Conservation (phyloP, 2,888 invertebrate species). For the Agrotis segetum region DNA sequence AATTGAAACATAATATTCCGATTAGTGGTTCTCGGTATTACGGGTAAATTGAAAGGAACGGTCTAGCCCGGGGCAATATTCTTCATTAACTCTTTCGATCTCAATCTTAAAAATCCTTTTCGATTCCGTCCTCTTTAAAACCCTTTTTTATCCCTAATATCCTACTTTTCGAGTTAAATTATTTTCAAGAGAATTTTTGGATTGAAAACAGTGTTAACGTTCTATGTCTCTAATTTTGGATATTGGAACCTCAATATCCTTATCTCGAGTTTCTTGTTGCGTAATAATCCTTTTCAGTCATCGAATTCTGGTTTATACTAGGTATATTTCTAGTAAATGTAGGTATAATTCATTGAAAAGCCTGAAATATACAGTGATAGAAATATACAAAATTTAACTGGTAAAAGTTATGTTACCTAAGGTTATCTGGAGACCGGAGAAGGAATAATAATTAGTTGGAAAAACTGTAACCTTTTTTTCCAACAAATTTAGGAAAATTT, state of each 20-base stretch:
- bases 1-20: slow-evolving; percentile 86
- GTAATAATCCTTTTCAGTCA: background rate
- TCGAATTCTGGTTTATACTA: background rate
- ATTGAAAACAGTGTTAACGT: slow-evolving; percentile 1
- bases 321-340: too few relatives aligned
- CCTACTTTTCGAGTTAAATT: slow-evolving; percentile 13
- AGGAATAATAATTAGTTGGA: too few relatives aligned
- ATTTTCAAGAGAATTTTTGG: slow-evolving; percentile 18
- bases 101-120: slow-evolving; percentile 75
- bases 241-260: background rate
- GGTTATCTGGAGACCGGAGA: background rate
- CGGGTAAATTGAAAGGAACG: slow-evolving; percentile 80
- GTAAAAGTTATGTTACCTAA: background rate
- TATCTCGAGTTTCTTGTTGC: slow-evolving; percentile 5
- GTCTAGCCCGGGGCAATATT: slow-evolving; percentile 78
- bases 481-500: background rate
- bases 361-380: too few relatives aligned
- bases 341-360: background rate
- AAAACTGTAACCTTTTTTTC: too few relatives aligned
- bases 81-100: slow-evolving; percentile 85
- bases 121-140: slow-evolving; percentile 50
- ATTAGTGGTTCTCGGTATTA: slow-evolving; percentile 81
- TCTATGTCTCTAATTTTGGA: slow-evolving; percentile 6
- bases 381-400: background rate
- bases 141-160: slow-evolving; percentile 27